These are phyloP conservation scores for Andrena marginata DNA, from an alignment of 2,888 invertebrate species.

Conservation along the genomic window DNA sequence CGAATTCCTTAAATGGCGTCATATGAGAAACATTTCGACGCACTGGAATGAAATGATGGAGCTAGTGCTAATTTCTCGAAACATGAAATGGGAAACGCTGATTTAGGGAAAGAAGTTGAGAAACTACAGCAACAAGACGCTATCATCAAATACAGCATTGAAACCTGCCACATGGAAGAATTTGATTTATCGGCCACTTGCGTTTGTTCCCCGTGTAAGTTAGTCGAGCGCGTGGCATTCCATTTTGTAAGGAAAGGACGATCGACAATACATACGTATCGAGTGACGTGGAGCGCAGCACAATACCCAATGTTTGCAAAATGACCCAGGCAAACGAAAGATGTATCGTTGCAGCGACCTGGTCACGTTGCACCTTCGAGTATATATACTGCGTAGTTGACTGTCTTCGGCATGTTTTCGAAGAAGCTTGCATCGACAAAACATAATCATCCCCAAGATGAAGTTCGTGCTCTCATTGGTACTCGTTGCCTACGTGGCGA, in stretches of 20 bases:
- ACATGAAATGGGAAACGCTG: no score
- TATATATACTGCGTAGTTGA: not conserved
- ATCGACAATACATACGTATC: not conserved
- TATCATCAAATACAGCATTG: no score
- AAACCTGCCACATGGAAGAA: no score
- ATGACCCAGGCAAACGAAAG: not conserved
- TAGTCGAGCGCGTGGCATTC: no score
- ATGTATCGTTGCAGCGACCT: not conserved
- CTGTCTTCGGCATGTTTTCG: not conserved
- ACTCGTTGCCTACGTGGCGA: not conserved
- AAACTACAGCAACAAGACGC: no score
- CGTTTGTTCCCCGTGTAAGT: not conserved
- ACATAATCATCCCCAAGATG: not conserved
- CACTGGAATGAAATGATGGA: no score
- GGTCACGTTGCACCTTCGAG: not conserved
- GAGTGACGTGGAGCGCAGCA: not conserved
- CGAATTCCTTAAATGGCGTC: no score
- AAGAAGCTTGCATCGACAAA: not conserved
- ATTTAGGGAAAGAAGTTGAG: no score
- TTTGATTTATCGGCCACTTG: not conserved
- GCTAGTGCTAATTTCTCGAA: no score
- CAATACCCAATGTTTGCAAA: not conserved
- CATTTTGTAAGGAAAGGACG: not conserved
- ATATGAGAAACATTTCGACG: no score
- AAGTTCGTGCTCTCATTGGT: not conserved